Base-by-base conservation (phyloP, 2,113 vertebrate genomes). In the Anser brachyrhynchus region DNA sequence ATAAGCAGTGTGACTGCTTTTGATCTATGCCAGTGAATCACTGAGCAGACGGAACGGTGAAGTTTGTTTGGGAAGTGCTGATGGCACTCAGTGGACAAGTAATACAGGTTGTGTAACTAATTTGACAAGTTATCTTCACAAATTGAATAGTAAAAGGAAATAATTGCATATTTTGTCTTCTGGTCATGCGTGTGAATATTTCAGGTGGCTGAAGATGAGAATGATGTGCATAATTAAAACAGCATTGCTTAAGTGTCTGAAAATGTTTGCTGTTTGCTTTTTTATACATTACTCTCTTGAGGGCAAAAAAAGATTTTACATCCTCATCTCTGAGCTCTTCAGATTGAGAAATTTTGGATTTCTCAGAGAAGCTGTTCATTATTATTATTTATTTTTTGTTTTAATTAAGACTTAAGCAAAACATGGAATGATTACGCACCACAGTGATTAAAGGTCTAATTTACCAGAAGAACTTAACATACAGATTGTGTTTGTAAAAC, bases 121-220 rank as follows among this genome's bases (percentile, higher is more conserved):
- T 72, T 64, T 69, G 70, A 31, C 35, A 69, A 64, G 29, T 91
- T 62, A 64, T 59, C 85, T 72, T 96, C 65, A 82, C 21, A 72
- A 75, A 54, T 51, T 81, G 65, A 89, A 65, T 92, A 89, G 88
- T 94, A 89, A 92, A 78, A 93, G 67, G 29, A 72, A 92, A 78
- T 78, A 86, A 72, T 88, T 86, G 7, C 18, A 2, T 77, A 31
- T 73, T 84, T 85, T 92, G 18, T 77, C 39, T 74, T 89, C 54
- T 55, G 46, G 46, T 65, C 52, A 8, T 55, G 54, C 29, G 62
- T 87, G 28, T 51, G 65, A 84, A 35, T 90, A 44, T 91, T 92
- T 85, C 33, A 57, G 57, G 52, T 72, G 52, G 5, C 57, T 92
- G 83, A 86, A 92, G 59, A 90, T 95, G 28, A 66, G 79, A 93